These are phyloP conservation scores for Epizoanthus rinbou DNA, from an alignment of 92 coral and sea anemone genomes.

Conservation along the genomic window DNA sequence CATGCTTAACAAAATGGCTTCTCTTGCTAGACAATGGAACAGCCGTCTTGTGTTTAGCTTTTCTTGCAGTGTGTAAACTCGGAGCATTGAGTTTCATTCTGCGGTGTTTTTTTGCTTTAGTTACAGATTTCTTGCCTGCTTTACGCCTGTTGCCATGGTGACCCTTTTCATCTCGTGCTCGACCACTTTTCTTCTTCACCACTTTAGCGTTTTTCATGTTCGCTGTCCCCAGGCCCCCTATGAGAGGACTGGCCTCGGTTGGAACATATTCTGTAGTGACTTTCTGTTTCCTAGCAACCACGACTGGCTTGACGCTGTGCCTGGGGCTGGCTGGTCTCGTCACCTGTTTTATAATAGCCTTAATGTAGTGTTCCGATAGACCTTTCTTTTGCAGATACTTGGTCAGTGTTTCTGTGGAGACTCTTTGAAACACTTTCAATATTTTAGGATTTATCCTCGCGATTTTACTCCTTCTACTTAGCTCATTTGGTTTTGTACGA, in stretches of 20 bases:
- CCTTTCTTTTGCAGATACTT: constrained; percentile 34
- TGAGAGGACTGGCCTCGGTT: no score
- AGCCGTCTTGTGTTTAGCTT: neutral
- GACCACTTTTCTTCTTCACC: neutral
- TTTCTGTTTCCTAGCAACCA: neutral
- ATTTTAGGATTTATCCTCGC: neutral
- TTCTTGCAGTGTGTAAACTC: neutral
- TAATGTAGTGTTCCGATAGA: neutral
- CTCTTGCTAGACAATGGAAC: neutral
- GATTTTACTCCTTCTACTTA: neutral
- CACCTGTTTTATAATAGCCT: constrained; percentile 13
- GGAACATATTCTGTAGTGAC: no score
- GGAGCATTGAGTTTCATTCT: neutral
- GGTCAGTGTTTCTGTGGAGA: constrained; percentile 11
- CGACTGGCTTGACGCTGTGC: neutral
- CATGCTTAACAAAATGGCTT: neutral
- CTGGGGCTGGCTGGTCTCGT: neutral
- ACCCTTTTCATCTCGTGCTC: neutral
- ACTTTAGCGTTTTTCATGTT: neutral
- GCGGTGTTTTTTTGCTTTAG: neutral
- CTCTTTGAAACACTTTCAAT: constrained; percentile 20
- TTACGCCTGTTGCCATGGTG: neutral
- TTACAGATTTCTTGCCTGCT: neutral
- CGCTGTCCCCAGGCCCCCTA: no score
- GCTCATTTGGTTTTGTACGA: no score